Evolutionary conservation across 1,140 invertebrate genomes (phyloP).

Genomic region (Caerostris extrusa): DNA sequence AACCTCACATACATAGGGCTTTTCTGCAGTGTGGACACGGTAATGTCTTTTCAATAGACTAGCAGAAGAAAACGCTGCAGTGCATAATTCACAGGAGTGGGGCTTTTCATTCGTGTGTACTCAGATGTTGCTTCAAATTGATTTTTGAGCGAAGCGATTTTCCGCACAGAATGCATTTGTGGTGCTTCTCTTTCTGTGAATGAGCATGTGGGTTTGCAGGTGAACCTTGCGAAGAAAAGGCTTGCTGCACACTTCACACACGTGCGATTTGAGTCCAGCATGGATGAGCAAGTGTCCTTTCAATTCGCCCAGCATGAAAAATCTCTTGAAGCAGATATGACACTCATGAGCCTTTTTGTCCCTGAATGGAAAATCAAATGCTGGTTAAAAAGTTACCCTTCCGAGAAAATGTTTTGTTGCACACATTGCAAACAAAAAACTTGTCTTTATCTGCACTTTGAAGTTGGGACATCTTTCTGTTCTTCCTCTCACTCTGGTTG

Average conservation of each 20-base stretch:
- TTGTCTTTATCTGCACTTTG: background rate
- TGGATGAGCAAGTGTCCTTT: no score
- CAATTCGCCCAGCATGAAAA: no score
- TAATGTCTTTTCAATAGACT: background rate
- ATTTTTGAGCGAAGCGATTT: background rate
- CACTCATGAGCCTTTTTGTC: no score
- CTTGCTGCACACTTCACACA: background rate
- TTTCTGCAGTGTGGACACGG: constrained; percentile 4
- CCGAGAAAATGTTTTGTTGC: background rate
- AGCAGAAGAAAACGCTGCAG: background rate
- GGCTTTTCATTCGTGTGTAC: constrained; percentile 27
- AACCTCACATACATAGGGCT: background rate
- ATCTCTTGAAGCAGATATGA: no score
- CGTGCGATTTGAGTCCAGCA: no score
- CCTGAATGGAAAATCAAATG: no score
- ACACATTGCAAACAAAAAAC: background rate
- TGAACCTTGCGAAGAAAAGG: background rate
- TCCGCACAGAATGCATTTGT: background rate
- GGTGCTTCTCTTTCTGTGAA: background rate
- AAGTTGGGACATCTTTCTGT: no score
- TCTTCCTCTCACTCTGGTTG: no score
- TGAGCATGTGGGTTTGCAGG: background rate
- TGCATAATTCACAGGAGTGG: background rate
- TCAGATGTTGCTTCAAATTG: background rate
- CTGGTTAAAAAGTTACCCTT: no score